Evolutionary conservation across 2,888 invertebrate species (phyloP), one percentile per base, ranked within the genome.

Genomic region (Penaeus monodon): DNA sequence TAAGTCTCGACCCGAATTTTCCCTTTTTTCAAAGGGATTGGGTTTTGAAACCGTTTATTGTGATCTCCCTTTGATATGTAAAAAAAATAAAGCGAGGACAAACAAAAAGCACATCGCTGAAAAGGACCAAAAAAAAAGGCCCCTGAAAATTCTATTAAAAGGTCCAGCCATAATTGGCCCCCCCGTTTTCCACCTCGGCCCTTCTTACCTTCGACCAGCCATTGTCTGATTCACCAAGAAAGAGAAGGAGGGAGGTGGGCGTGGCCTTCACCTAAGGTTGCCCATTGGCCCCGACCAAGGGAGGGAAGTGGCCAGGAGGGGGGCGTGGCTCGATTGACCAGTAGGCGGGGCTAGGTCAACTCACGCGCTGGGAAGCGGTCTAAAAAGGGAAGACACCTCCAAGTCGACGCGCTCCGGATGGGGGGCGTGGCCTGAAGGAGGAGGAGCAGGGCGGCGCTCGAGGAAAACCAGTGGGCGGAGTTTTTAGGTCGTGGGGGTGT

Each of bases 131-230:
- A 49, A 22, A 49, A 64, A 63, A 74, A 57, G 27, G 49, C n/a
- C 63, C 74, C 44, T 74, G n/a, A 33, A 33, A 84, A 84, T 64
- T 77, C 77, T 77, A 77, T 84, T 84, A 77, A 74, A 2, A 57
- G 57, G 0, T 17, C 17, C 17, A 57, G 17, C 57, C 17, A 29
- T 77, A 38, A 44, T 44, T 49, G 77, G 66, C 44, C 65, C 74
- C 3, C 76, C 22, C 29, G 73, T 64, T 64, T 64, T 63, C 74
- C 64, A 65, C 33, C 76, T 44, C 76, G 64, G 49, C 76, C 77
- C 66, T n/a, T 68, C 76, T 84, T 76, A 65, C 84, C 76, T 84
- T 84, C 65, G 77, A 84, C 77, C 63, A 77, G 84, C 78, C 78
- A 84, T 84, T 84, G 84, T 57, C 57, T 57, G 57, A 57, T 17